These are phyloP conservation scores for Drosophila cardini DNA, from an alignment of 1,140 invertebrate genomes.

Conservation along the genomic window DNA sequence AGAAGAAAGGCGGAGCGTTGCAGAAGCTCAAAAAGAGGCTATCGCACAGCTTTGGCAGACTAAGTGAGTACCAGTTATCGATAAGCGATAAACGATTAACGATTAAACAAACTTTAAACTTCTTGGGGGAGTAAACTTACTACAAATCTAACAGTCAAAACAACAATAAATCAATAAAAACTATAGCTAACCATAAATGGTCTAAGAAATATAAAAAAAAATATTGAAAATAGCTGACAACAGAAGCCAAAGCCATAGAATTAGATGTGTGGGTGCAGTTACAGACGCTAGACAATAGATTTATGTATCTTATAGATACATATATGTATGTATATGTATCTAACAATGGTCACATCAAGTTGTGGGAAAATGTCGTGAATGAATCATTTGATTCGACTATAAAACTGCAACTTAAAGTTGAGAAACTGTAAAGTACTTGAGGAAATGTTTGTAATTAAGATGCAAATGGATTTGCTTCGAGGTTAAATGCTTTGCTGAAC, in stretches of 20 bases:
- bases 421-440: conserved; percentile 6
- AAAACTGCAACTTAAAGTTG: neutral
- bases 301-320: conserved; percentile 15
- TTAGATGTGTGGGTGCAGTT: conserved; percentile 38
- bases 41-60: conserved; percentile 95
- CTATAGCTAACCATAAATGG: conserved; percentile 45
- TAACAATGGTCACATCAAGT: conserved; percentile 31
- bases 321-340: conserved; percentile 5
- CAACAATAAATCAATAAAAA: conserved; percentile 41
- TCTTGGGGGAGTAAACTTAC: neutral
- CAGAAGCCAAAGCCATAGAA: conserved; percentile 38
- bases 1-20: conserved; percentile 94
- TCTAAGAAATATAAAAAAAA: conserved; percentile 14
- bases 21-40: conserved; percentile 96
- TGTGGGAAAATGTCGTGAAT: conserved; percentile 47
- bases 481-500: neutral
- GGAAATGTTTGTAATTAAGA: conserved; percentile 36
- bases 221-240: conserved; percentile 23
- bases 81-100: conserved; percentile 12
- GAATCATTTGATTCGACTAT: conserved; percentile 28
- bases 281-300: conserved; percentile 32
- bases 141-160: conserved; percentile 36
- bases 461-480: conserved; percentile 30
- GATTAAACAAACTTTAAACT: conserved; percentile 4
- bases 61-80: conserved; percentile 90